Base-by-base conservation (phyloP, 2,888 invertebrate species). In the Pristionchus entomophagus region DNA sequence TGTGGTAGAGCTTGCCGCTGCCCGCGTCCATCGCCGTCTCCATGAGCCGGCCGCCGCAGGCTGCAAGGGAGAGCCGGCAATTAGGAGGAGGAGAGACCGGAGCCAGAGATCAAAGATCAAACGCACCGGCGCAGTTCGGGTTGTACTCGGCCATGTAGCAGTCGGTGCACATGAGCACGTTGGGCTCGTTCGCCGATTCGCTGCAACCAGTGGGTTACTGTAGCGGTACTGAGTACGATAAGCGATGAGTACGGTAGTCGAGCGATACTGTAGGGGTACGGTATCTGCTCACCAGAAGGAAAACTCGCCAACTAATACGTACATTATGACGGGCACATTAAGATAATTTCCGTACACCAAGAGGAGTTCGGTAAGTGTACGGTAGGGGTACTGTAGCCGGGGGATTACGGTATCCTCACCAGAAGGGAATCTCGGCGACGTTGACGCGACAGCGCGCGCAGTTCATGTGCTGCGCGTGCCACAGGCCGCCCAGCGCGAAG, bases 71-170 rank as follows among this genome's bases (percentile, higher is more conserved):
- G 29, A 45, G 35, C 62, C 62, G 62, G 29, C 4, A 35, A 65
- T 32, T 65, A 59, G 59, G 59, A 26, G 29, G 59, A 45, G 29
- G 45, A 45, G n/a, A 45, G 45, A 45, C 6, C 14, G 6, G 45
- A 45, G 45, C 14, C 26, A 77, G 22, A 41, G 26, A 41, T 41
- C 38, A 73, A 45, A 38, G 8, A 51, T 77, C 49, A 77, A 73
- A 77, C 5, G 38, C 32, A 80, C 78, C 78, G 35, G 78, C 12
- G 41, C 78, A 80, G 51, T 80, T 29, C 78, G 78, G 78, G 41
- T 80, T 80, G 78, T 22, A 29, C 51, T 80, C 78, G 49, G 32
- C 14, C 78, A 80, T 80, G 78, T 80, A 80, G 78, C 78, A 80
- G 78, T 80, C 78, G 51, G 51, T 49, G 51, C 78, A 80, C 78